Conservation (phyloP, 2,113 vertebrate genomes). For the Opisthocomus hoazin region DNA sequence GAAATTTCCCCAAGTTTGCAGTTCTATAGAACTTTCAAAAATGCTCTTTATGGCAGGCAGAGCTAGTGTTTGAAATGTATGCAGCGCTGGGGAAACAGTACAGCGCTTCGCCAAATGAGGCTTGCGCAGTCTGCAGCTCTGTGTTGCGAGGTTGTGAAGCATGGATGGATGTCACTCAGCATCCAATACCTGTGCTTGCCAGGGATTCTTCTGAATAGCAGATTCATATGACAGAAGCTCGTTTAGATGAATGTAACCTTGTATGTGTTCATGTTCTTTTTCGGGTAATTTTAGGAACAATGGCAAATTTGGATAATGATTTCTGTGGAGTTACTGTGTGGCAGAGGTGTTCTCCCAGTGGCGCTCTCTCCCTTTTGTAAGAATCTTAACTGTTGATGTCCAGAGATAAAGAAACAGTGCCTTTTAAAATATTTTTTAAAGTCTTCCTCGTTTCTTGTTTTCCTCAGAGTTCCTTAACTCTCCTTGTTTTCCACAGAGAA, state of each 20-base stretch:
- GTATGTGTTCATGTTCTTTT: neutral
- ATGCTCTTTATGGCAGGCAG: neutral
- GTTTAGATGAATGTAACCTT: neutral
- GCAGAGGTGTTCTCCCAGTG: neutral
- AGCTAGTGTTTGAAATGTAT: neutral
- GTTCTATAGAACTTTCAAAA: neutral
- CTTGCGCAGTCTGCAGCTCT: neutral
- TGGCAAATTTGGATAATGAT: neutral
- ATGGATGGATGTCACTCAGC: neutral
- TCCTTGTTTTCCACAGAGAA: constrained; percentile 34
- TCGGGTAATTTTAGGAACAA: neutral
- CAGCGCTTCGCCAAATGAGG: rapidly evolving
- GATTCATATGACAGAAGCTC: neutral
- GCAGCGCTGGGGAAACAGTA: neutral
- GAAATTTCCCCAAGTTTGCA: neutral
- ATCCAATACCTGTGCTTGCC: neutral
- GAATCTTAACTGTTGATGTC: neutral
- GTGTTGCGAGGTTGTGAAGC: neutral
- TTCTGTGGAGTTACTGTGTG: neutral
- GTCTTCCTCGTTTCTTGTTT: neutral
- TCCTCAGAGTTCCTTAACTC: neutral
- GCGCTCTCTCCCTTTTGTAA: neutral
- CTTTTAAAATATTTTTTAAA: neutral
- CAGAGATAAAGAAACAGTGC: neutral
- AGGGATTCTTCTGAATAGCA: neutral